Conservation (phyloP, 1,140 invertebrate species). For the Tyrophagus putrescentiae region DNA sequence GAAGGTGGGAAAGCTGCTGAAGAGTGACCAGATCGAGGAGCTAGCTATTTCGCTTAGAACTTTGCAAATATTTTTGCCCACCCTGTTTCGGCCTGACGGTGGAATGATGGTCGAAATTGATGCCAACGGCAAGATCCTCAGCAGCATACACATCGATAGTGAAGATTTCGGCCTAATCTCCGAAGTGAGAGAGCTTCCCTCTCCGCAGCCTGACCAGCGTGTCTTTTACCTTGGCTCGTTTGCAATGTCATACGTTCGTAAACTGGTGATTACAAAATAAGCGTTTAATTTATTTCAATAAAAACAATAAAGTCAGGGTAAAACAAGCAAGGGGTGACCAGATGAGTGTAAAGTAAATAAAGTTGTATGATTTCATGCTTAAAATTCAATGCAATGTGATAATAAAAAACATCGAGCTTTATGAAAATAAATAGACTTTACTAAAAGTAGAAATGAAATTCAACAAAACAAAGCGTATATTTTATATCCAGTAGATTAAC, state of each 20-base stretch:
- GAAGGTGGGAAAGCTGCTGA: slow-evolving; percentile 20
- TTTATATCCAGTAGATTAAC: too few species aligned
- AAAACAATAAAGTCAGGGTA: too few species aligned
- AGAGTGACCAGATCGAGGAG: slow-evolving; percentile 5
- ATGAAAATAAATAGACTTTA: too few species aligned
- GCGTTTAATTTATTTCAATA: too few species aligned
- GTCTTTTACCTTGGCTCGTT: slow-evolving; percentile 10
- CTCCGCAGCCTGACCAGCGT: background rate
- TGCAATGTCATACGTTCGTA: background rate
- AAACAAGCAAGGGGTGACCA: too few species aligned
- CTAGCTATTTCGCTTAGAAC: slow-evolving; percentile 39
- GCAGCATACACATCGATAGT: slow-evolving; percentile 32
- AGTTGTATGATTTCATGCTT: too few species aligned
- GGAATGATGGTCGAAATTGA: slow-evolving; percentile 44
- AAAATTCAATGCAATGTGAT: too few species aligned
- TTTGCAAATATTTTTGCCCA: slow-evolving; percentile 23
- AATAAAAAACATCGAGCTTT: too few species aligned
- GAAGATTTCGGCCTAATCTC: slow-evolving; percentile 30
- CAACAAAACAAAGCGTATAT: too few species aligned
- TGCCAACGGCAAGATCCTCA: slow-evolving; percentile 48
- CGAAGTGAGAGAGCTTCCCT: slow-evolving; percentile 30
- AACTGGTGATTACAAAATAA: background rate
- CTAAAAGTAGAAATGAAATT: too few species aligned
- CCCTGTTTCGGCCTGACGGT: slow-evolving; percentile 23
- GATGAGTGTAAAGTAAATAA: too few species aligned